Conservation (phyloP, 2,113 vertebrate genomes). For the Myanophis thanlyinensis region DNA sequence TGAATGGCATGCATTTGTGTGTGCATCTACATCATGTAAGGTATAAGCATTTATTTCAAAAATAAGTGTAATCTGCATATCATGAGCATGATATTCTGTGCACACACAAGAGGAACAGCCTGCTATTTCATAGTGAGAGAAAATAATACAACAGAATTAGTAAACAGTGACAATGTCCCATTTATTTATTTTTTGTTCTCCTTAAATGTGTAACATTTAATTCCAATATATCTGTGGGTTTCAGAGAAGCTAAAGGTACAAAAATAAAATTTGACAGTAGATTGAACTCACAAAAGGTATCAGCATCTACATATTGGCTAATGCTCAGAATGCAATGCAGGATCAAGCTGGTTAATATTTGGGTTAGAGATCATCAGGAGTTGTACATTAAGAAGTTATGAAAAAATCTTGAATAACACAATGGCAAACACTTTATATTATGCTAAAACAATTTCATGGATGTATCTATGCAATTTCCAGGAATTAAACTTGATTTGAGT, state of each 20-base stretch:
- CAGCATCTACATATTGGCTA: not conserved
- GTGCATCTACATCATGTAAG: not conserved
- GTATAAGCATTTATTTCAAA: not conserved
- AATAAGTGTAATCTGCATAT: conserved; percentile 41
- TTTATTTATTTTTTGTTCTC: not conserved
- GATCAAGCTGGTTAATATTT: not conserved
- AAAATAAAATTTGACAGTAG: not conserved
- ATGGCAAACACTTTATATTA: not conserved
- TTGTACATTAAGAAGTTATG: not conserved
- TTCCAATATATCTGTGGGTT: not conserved
- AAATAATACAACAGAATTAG: too few relatives aligned
- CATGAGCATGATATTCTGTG: not conserved
- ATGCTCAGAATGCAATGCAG: not conserved
- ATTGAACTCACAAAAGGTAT: not conserved
- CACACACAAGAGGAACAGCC: not conserved
- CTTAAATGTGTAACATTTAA: not conserved
- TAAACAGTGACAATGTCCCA: not conserved
- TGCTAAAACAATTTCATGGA: not conserved
- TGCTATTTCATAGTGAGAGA: not conserved
- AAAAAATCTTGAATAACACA: not conserved
- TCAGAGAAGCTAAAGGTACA: not conserved
- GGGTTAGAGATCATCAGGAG: too few relatives aligned
- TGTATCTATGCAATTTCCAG: not conserved
- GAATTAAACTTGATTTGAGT: not conserved
- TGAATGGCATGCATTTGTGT: conserved; percentile 13